Base-by-base conservation (phyloP, 2,113 vertebrate species). In the Rhabdomys dilectus region DNA sequence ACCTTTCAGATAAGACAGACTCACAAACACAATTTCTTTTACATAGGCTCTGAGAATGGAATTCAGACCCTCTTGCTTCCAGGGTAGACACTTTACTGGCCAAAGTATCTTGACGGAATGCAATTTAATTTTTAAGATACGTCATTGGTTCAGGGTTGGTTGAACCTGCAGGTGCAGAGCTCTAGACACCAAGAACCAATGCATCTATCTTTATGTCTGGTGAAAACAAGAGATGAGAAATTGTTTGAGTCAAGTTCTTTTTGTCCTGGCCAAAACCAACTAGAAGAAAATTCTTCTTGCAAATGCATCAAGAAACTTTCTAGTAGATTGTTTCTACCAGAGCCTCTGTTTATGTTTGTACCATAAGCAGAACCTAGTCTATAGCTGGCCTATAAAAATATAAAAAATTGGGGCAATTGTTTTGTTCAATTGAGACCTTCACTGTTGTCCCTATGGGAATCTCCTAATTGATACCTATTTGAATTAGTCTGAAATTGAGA, bases 401-500 rank as follows among this genome's bases (percentile, higher is more conserved):
- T 34, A 89, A 92, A 94, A 51, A 92, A 97, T 9, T 70, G 95
- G 96, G 95, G 94, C 93, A 76, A 97, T 45, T 0, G 45, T 97
- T 97, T 34, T 31, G 91, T 66, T 97, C 94, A 97, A 66, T 91
- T 95, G 97, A 88, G 72, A 95, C 58, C 11, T 85, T 36, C 58
- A 87, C 58, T 81, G 77, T 53, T 11, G 76, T 93, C 97, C 95
- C 51, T 58, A 3, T 82, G 70, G 66, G 66, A 81, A 91, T 36
- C 39, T 95, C 2, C 56, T 95, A 60, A 98, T 73, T 89, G 93
- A 70, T 96, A 96, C 31, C 91, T 64, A 86, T 97, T 97, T 48
- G 89, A 96, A 97, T 95, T 98, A 97, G 86, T 87, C 26, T 93
- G 89, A 66, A 93, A 92, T 17, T 88, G 3, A 96, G 88, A 75